Evolutionary conservation across 2,797 vertebrate species (phyloP).

Genomic region (Neostethus bicornis): DNA sequence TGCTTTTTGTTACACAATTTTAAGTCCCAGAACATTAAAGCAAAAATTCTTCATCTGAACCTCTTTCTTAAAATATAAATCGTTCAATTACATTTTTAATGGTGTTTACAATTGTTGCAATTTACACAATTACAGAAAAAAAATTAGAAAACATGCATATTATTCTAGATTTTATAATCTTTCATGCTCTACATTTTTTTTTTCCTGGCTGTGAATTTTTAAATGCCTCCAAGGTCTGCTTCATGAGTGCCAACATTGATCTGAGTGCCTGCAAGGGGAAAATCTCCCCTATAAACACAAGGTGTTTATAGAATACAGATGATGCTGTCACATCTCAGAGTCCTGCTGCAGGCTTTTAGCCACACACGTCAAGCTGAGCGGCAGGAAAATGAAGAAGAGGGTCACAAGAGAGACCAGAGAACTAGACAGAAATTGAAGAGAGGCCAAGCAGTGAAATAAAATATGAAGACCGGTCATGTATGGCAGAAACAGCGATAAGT

Average conservation of each 20-base stretch:
- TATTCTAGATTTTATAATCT: conserved; percentile 12
- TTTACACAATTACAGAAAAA: conserved; percentile 16
- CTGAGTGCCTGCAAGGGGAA: conserved; percentile 68
- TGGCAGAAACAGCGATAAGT: conserved; percentile 46
- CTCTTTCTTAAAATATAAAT: conserved; percentile 19
- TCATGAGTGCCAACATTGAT: conserved; percentile 74
- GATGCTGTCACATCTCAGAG: conserved; percentile 47
- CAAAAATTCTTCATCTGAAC: conserved; percentile 19
- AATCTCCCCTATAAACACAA: conserved; percentile 72
- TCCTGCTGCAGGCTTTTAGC: conserved; percentile 58
- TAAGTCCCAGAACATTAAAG: conserved; percentile 16
- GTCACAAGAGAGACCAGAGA: conserved; percentile 28
- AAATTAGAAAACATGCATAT: conserved; percentile 20
- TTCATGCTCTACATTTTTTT: conserved; percentile 1
- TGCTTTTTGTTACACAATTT: conserved; percentile 40
- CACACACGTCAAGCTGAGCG: conserved; percentile 47
- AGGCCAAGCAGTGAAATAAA: conserved; percentile 51
- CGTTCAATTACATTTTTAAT: conserved; percentile 6
- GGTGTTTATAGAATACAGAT: conserved; percentile 79
- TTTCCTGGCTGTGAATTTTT: conserved; percentile 40
- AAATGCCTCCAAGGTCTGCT: conserved; percentile 61
- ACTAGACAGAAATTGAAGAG: conserved; percentile 18
- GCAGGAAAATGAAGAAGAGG: conserved; percentile 46
- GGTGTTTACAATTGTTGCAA: not conserved
- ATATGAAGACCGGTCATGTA: conserved; percentile 35